These are phyloP conservation scores for Aix galericulata DNA, from an alignment of 2,113 vertebrate genomes.

Conservation along the genomic window DNA sequence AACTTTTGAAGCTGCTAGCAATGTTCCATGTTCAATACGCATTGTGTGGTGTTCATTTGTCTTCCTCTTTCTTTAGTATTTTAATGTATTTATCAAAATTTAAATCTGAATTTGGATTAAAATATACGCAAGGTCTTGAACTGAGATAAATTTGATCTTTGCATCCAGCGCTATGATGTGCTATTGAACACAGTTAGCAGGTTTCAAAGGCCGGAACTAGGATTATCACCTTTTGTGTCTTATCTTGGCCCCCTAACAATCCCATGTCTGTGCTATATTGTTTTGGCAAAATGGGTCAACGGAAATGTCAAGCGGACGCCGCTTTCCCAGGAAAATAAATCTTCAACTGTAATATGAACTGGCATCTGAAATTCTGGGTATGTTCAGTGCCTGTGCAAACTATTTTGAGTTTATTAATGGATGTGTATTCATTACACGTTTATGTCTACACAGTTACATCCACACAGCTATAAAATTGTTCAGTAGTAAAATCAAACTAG, in stretches of 20 bases:
- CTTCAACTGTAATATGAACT: background rate
- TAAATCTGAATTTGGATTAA: background rate
- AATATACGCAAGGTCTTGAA: background rate
- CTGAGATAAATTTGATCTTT: background rate
- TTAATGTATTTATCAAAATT: background rate
- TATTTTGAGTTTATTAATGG: background rate
- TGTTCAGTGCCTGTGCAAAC: background rate
- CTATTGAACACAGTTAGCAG: background rate
- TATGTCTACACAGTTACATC: background rate
- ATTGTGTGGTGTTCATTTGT: background rate
- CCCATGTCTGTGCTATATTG: background rate
- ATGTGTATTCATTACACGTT: background rate
- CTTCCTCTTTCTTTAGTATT: background rate
- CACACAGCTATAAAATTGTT: background rate
- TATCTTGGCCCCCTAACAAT: background rate
- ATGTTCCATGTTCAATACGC: background rate
- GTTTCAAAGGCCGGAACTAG: background rate
- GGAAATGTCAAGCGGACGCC: background rate
- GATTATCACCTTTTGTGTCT: background rate
- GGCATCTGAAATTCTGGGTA: background rate
- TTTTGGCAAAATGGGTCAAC: slow-evolving; percentile 23
- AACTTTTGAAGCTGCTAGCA: background rate
- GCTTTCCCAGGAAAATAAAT: background rate
- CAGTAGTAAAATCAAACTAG: background rate
- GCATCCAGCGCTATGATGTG: background rate